These are phyloP conservation scores for Petaurus breviceps DNA, from an alignment of 2,113 vertebrate genomes.

Conservation along the genomic window DNA sequence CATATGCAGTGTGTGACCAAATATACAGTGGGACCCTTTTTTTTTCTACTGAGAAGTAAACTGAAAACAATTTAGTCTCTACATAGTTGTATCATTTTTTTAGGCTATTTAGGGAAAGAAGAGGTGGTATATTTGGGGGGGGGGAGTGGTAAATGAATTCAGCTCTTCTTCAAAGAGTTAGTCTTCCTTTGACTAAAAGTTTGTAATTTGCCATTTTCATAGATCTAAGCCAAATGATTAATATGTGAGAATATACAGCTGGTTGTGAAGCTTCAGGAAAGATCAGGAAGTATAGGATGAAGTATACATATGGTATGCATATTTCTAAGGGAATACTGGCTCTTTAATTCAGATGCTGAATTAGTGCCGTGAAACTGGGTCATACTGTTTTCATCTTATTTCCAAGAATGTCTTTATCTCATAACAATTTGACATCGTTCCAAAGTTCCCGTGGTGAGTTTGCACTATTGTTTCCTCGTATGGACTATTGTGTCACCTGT, in stretches of 20 bases:
- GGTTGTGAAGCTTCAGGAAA: slow-evolving; percentile 72
- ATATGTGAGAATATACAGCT: slow-evolving; percentile 74
- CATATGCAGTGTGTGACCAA: slow-evolving; percentile 90
- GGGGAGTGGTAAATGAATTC: slow-evolving; percentile 70
- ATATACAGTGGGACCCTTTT: slow-evolving; percentile 86
- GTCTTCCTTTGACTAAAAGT: slow-evolving; percentile 80
- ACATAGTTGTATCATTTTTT: slow-evolving; percentile 80
- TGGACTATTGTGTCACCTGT: slow-evolving; percentile 80
- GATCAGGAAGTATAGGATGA: slow-evolving; percentile 72
- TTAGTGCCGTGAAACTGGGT: slow-evolving; percentile 81
- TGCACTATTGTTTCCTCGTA: slow-evolving; percentile 86
- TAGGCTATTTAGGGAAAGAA: slow-evolving; percentile 77
- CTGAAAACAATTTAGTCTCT: slow-evolving; percentile 79
- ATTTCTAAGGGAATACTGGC: slow-evolving; percentile 81
- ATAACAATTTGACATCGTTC: slow-evolving; percentile 77
- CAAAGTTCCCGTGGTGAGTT: slow-evolving; percentile 86
- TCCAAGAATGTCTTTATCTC: slow-evolving; percentile 80
- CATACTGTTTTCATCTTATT: slow-evolving; percentile 87
- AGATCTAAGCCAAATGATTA: slow-evolving; percentile 79
- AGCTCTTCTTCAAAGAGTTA: slow-evolving; percentile 81
- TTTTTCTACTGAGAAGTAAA: slow-evolving; percentile 83
- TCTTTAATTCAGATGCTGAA: slow-evolving; percentile 77
- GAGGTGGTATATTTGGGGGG: slow-evolving; percentile 72
- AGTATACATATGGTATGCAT: slow-evolving; percentile 53
- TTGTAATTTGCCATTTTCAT: slow-evolving; percentile 73